A percentile compares a stretch with the other conserved stretches of the same genome.
These are phyloP conservation scores for Trichogramma evanescens DNA, from an alignment of 2,888 invertebrate species.

Conservation along the genomic window DNA sequence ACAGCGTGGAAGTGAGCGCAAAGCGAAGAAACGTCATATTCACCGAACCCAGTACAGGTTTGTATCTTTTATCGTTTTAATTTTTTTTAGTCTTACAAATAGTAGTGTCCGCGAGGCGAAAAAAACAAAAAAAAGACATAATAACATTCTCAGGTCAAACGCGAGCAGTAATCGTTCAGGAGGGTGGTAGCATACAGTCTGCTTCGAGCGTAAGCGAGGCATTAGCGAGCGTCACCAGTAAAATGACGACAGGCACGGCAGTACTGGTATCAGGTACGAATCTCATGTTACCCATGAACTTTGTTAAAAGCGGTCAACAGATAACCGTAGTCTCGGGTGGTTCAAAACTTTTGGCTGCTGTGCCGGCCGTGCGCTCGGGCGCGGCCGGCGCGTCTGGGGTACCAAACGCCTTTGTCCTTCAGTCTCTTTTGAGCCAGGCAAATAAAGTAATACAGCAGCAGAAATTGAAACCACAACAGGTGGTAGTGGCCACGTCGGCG, in stretches of 20 bases:
- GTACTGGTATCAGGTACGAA: slow-evolving; percentile 64
- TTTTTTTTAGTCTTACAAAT: not conserved
- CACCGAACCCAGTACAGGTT: slow-evolving; percentile 37
- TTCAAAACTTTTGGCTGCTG: slow-evolving; percentile 51
- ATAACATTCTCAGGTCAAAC: slow-evolving; percentile 29
- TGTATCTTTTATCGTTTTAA: not conserved
- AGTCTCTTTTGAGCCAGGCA: slow-evolving; percentile 61
- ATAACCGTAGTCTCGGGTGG: slow-evolving; percentile 67
- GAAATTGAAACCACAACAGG: slow-evolving; percentile 32
- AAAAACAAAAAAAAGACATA: not conserved
- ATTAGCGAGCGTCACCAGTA: slow-evolving; percentile 55
- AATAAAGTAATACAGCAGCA: slow-evolving; percentile 46
- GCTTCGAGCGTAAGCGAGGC: slow-evolving; percentile 55
- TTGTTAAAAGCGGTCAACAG: slow-evolving; percentile 66
- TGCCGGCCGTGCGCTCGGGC: slow-evolving; percentile 36
- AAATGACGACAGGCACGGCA: slow-evolving; percentile 53
- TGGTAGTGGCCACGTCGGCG: slow-evolving; percentile 26
- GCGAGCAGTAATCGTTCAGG: slow-evolving; percentile 43
- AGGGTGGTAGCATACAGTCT: slow-evolving; percentile 31
- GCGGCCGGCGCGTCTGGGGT: slow-evolving; percentile 43
- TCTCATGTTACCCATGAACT: slow-evolving; percentile 64
- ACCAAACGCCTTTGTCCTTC: slow-evolving; percentile 57
- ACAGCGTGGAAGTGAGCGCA: slow-evolving; percentile 34
- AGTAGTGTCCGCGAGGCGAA: too few relatives aligned
- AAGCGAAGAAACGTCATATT: slow-evolving; percentile 42